A percentile compares a stretch with the other conserved stretches of the same genome.
Evolutionary conservation across 2,888 invertebrate species (phyloP).

Genomic region (Ornithoptera priamus): DNA sequence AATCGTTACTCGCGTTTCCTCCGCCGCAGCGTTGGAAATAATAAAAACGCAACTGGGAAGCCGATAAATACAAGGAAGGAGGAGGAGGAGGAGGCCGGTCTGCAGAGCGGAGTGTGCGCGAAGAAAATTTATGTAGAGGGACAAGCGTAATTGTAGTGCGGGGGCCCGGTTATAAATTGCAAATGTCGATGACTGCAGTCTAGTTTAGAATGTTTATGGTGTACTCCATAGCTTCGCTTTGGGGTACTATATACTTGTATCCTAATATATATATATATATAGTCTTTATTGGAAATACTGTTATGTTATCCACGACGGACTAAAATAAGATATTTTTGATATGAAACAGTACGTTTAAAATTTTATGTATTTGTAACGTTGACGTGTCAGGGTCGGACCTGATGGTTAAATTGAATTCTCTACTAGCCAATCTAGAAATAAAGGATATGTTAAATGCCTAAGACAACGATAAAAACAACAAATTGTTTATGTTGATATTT

Average conservation of each 20-base stretch:
- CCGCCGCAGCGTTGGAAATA: conserved; percentile 22
- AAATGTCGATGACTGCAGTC: conserved; percentile 31
- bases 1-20: conserved; percentile 15
- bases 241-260: neutral
- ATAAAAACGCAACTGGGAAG: conserved; percentile 23
- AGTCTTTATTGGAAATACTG: neutral
- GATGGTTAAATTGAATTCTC: no score
- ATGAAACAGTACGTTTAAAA: no score
- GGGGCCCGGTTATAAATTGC: conserved; percentile 29
- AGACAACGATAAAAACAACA: no score
- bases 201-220: conserved; percentile 26
- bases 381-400: no score
- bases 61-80: conserved; percentile 29
- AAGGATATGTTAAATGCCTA: no score
- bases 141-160: conserved; percentile 29
- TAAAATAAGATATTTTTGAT: neutral
- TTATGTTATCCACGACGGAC: neutral
- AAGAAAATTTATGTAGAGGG: conserved; percentile 30
- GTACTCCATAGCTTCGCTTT: conserved; percentile 1
- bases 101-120: conserved; percentile 21
- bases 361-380: no score
- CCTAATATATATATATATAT: no score
- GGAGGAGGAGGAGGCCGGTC: neutral
- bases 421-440: no score
- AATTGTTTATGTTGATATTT: no score